Evolutionary conservation across 2,888 invertebrate species (phyloP).

Genomic region (Pandemis heparana): DNA sequence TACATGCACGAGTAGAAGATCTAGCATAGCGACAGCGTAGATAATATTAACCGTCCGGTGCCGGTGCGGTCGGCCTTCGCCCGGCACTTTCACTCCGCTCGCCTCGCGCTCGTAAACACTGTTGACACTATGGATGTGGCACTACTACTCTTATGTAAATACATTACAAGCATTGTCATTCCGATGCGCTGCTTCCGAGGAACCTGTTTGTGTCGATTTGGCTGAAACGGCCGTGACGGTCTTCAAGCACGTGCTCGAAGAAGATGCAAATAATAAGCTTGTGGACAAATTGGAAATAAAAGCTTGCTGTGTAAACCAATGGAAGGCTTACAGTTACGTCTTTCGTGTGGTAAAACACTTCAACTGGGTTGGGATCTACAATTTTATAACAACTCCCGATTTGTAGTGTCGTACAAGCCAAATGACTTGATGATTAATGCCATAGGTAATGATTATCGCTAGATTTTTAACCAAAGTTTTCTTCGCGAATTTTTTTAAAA

Average conservation of each 20-base stretch:
- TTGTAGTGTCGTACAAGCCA: no score
- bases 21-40: constrained; percentile 42
- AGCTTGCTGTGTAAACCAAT: no score
- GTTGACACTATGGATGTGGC: constrained; percentile 65
- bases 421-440: no score
- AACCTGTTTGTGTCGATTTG: constrained; percentile 32
- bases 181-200: constrained; percentile 30
- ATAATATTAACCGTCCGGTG: constrained; percentile 48
- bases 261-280: background rate
- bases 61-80: constrained; percentile 77
- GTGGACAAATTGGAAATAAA: no score
- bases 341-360: no score
- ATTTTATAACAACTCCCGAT: no score
- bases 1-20: constrained; percentile 35
- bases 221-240: constrained; percentile 15
- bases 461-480: no score
- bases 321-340: no score
- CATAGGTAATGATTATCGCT: no score
- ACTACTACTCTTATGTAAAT: constrained; percentile 49
- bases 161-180: constrained; percentile 38
- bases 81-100: constrained; percentile 74
- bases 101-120: constrained; percentile 61
- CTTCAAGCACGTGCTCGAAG: constrained; percentile 19
- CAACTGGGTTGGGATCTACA: no score
- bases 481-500: no score